These are phyloP conservation scores for Pachypanchax playfairii DNA, from an alignment of 2,113 vertebrate species.

Conservation along the genomic window DNA sequence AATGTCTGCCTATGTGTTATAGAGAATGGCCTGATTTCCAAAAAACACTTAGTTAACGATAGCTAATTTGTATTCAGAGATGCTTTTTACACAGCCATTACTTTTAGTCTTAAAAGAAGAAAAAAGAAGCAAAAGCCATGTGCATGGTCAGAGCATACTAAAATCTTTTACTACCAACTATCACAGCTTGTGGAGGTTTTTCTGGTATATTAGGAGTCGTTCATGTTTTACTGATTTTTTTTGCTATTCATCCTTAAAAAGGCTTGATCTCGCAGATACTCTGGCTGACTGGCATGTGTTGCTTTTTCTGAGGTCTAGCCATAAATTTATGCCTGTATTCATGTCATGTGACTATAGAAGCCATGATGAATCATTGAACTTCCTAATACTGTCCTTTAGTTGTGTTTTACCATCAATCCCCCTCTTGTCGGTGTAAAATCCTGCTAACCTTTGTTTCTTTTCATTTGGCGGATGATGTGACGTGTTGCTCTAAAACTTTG, in stretches of 20 bases:
- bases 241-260: neutral
- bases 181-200: neutral
- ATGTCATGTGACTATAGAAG: neutral
- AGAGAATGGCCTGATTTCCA: neutral
- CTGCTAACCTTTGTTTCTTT: neutral
- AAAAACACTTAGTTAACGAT: neutral
- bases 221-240: neutral
- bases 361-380: neutral
- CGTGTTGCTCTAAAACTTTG: too few relatives aligned
- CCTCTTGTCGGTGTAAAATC: too few relatives aligned
- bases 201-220: neutral
- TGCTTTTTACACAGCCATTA: neutral
- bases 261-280: neutral
- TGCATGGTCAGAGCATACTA: too few relatives aligned
- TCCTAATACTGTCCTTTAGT: neutral
- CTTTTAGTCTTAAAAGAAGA: neutral
- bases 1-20: too few relatives aligned
- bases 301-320: neutral
- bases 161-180: neutral
- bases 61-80: neutral
- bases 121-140: neutral
- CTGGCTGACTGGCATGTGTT: neutral
- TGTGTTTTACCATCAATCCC: neutral
- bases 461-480: too few relatives aligned
- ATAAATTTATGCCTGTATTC: neutral